These are phyloP conservation scores for Chiloscyllium plagiosum DNA, from an alignment of 2,113 vertebrate genomes.

Conservation along the genomic window DNA sequence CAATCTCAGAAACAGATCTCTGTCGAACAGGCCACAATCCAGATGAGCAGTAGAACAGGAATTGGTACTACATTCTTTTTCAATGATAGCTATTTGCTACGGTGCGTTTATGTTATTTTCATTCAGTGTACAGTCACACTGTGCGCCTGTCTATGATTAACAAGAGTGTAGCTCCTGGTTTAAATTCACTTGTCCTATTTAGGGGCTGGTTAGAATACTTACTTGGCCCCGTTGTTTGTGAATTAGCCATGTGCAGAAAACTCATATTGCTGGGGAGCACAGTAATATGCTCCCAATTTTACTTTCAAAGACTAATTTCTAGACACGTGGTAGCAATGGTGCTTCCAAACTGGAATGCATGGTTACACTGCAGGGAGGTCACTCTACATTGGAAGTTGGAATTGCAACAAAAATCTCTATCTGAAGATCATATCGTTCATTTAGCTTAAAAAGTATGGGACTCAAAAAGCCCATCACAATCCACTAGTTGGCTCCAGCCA, in stretches of 20 bases:
- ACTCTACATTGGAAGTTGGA: background rate
- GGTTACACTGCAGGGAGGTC: background rate
- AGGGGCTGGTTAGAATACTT: background rate
- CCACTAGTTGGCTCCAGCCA: background rate
- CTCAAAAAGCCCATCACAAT: background rate
- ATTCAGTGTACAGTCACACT: background rate
- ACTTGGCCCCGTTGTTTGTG: background rate
- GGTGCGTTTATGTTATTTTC: background rate
- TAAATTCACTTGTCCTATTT: background rate
- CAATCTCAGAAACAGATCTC: no score
- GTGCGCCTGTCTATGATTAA: background rate
- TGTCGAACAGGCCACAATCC: background rate
- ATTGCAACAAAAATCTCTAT: background rate
- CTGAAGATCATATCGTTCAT: background rate
- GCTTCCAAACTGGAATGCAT: background rate
- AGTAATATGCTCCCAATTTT: background rate
- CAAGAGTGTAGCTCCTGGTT: background rate
- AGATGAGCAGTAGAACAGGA: background rate
- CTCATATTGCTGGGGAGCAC: background rate
- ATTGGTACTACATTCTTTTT: background rate
- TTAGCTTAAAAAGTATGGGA: background rate
- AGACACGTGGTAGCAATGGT: background rate
- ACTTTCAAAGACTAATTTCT: background rate
- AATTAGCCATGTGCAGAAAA: background rate
- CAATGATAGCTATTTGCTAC: background rate